phyloP scores from a whole-genome alignment of 64 coral and sea anemone species.

The Porites lutea region DNA sequence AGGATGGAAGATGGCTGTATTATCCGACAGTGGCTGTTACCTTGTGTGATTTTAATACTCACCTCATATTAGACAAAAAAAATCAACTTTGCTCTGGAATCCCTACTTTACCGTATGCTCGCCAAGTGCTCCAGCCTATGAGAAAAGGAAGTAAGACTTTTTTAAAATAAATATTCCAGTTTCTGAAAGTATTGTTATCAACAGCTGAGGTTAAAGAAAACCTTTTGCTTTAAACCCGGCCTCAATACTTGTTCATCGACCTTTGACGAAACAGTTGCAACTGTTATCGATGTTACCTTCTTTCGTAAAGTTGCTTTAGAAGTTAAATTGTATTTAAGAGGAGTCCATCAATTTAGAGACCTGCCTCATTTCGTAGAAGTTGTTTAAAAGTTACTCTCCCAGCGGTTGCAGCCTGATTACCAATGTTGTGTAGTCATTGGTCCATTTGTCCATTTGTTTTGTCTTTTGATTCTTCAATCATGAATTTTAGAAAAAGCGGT shows the following conservation, averaged over 20 bases:
- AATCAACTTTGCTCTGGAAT: neutral
- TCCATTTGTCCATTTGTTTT: conserved; percentile 15
- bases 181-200: no score
- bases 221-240: no score
- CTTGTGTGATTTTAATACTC: neutral
- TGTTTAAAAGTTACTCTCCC: neutral
- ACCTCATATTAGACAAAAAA: neutral
- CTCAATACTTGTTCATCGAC: no score
- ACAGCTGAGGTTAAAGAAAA: no score
- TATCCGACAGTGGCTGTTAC: no score
- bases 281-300: neutral
- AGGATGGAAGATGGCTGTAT: no score
- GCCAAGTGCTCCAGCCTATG: neutral
- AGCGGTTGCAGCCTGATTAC: neutral
- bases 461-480: neutral
- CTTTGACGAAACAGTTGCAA: no score
- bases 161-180: no score
- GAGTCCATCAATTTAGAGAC: neutral
- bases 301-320: neutral
- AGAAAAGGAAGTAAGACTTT: no score
- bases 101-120: neutral
- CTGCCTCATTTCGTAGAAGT: neutral
- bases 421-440: neutral
- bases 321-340: neutral
- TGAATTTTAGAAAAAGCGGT: neutral